Conservation (phyloP, 2,113 vertebrate species). For the Saimiri boliviensis region DNA sequence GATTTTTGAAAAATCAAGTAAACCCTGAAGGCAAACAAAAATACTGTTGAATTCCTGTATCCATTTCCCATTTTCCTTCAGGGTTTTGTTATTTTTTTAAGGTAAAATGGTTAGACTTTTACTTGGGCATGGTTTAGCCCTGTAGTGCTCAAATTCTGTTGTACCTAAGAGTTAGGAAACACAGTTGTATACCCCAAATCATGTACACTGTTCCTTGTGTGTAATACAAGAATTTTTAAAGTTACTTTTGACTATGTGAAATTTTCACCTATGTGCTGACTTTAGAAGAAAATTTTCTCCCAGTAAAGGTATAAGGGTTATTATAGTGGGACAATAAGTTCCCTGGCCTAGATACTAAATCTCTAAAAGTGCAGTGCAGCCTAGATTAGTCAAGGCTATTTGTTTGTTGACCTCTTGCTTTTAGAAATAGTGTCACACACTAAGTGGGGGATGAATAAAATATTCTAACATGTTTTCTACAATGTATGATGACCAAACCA, state of each 20-base stretch:
- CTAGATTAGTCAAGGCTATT: not conserved
- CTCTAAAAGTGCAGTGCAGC: not conserved
- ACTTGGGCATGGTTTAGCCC: not conserved
- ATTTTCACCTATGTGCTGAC: not conserved
- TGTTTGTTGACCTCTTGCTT: not conserved
- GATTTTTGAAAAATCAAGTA: not conserved
- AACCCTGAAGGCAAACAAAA: not conserved
- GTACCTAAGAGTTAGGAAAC: not conserved
- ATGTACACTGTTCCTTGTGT: not conserved
- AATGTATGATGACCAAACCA: too few species aligned
- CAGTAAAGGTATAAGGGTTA: not conserved
- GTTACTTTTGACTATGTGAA: not conserved
- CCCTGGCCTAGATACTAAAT: not conserved
- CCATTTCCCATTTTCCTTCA: not conserved
- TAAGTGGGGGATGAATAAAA: not conserved
- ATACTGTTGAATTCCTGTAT: not conserved
- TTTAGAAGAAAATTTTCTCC: not conserved
- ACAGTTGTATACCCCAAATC: not conserved
- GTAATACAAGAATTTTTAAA: not conserved
- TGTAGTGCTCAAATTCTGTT: not conserved
- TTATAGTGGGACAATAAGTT: not conserved
- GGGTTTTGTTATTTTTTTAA: conserved; percentile 18
- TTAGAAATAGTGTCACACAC: not conserved
- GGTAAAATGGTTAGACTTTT: not conserved
- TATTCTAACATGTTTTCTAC: not conserved